Conservation (phyloP, 2,888 invertebrate species). For the Apomyelois bistriatella region DNA sequence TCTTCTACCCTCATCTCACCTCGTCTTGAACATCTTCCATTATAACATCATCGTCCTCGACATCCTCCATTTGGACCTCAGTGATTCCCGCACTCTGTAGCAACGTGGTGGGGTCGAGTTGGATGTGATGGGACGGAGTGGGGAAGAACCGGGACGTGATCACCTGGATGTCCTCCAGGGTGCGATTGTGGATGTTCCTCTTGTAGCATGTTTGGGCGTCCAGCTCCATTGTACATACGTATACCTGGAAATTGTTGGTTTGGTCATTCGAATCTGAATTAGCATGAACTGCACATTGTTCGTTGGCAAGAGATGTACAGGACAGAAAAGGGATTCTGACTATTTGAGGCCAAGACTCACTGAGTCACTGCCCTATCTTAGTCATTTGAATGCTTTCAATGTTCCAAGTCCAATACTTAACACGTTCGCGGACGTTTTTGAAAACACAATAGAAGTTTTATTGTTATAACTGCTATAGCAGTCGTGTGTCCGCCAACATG, state of each 20-base stretch:
- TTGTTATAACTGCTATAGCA: no score
- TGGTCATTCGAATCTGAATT: no score
- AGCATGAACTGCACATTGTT: no score
- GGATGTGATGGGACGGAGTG: slow-evolving; percentile 90
- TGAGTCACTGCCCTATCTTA: no score
- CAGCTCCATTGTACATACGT: slow-evolving; percentile 92
- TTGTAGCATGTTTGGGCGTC: slow-evolving; percentile 88
- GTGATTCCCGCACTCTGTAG: slow-evolving; percentile 90
- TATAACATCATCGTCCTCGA: slow-evolving; percentile 67
- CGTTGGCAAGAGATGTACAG: no score
- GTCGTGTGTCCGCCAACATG: no score
- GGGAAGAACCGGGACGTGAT: slow-evolving; percentile 86
- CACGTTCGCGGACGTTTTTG: no score
- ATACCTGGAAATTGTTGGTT: slow-evolving; percentile 82
- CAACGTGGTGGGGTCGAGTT: slow-evolving; percentile 89
- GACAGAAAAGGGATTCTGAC: no score
- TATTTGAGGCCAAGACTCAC: no score
- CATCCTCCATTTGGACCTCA: slow-evolving; percentile 93
- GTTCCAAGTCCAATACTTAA: no score
- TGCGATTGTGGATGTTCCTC: slow-evolving; percentile 91
- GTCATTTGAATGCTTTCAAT: no score
- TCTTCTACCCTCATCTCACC: slow-evolving; percentile 45
- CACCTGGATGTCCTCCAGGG: slow-evolving; percentile 87
- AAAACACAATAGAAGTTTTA: no score
- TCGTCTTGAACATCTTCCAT: slow-evolving; percentile 66